Percentiles rank a stretch among this genome's conserved stretches.
These are phyloP conservation scores for Drosophila lacicola DNA, from an alignment of 2,888 invertebrate genomes.

Conservation along the genomic window DNA sequence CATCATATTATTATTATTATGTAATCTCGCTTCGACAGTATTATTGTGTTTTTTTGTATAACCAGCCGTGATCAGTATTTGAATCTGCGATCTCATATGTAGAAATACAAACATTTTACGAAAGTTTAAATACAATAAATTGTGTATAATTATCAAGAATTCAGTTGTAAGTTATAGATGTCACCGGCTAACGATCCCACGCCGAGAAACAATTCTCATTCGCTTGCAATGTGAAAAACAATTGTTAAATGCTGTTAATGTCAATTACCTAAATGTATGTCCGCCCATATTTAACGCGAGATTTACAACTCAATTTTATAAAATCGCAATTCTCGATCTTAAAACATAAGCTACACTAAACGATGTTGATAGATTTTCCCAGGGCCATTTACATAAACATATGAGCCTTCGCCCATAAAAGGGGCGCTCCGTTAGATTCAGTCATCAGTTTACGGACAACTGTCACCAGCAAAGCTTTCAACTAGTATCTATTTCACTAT, in stretches of 20 bases:
- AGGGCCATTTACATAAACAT: slow-evolving; percentile 41
- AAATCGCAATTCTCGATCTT: slow-evolving; percentile 53
- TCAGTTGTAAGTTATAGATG: slow-evolving; percentile 14
- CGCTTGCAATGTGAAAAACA: slow-evolving; percentile 29
- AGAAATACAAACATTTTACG: slow-evolving; percentile 8
- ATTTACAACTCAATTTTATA: slow-evolving; percentile 82
- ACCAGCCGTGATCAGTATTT: slow-evolving; percentile 6
- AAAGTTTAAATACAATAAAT: slow-evolving; percentile 14
- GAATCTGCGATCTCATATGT: slow-evolving; percentile 11
- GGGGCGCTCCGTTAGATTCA: neutral
- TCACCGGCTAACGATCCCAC: slow-evolving; percentile 33
- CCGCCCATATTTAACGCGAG: slow-evolving; percentile 68
- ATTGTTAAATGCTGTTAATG: slow-evolving; percentile 41
- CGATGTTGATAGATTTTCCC: slow-evolving; percentile 71
- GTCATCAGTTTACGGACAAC: slow-evolving; percentile 47
- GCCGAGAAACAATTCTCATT: slow-evolving; percentile 30
- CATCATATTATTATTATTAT: slow-evolving; percentile 13
- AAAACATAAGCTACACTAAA: slow-evolving; percentile 69
- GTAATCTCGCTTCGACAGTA: slow-evolving; percentile 26
- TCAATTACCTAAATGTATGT: slow-evolving; percentile 77
- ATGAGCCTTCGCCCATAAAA: slow-evolving; percentile 54
- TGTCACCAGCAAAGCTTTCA: slow-evolving; percentile 16
- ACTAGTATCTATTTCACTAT: slow-evolving; percentile 48
- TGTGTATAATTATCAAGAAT: slow-evolving; percentile 22
- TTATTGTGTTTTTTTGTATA: neutral